Base-by-base conservation (phyloP, 1,140 invertebrate species). In the Macrobrachium nipponense region DNA sequence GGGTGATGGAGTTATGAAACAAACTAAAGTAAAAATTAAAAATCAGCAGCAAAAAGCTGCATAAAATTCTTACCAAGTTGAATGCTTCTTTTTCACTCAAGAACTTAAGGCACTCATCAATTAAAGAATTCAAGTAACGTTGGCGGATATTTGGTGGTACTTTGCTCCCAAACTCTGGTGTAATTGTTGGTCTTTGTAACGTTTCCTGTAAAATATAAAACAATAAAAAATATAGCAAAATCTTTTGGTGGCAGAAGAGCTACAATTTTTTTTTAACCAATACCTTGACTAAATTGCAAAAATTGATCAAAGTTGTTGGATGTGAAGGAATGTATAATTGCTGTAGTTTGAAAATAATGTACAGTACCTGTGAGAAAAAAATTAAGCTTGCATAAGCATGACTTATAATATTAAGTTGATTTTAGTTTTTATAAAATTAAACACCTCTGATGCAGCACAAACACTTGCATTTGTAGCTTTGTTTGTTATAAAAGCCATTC, bases 81-180 rank as follows among this genome's bases (percentile, higher is more conserved):
- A 64, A 83, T 43, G 80, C 60, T 43, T 70, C 61, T 86, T 94
- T 91, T 87, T 87, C 80, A 44, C 90, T 61, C 87, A 89, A 91
- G 36, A 97, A 94, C 91, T 96, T 95, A 12, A 95, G 91, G 91
- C 95, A 97, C 90, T 98, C 95, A 90, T 97, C 96, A 73, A 97
- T 96, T 93, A 98, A 95, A 90, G 95, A 92, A 90, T 97, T 96
- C 72, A 98, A 93, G 91, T 96, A 97, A 89, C 95, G 93, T 89
- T 96, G 96, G 81, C 97, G 93, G 77, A 97, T 94, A 89, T 95
- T 97, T 60, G 94, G 93, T 8, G 96, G 94, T 79, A 98, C 95
- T 91, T 97, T 97, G 7, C 91, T 91, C 18, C 95, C 92, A 78
- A 89, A 91, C 27, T 92, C 91, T 51, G 94, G 92, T 91, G 96